A percentile compares a stretch with the other conserved stretches of the same genome.
Evolutionary conservation across 1,140 invertebrate species (phyloP).

Genomic region (Philopotamus ludificatus): DNA sequence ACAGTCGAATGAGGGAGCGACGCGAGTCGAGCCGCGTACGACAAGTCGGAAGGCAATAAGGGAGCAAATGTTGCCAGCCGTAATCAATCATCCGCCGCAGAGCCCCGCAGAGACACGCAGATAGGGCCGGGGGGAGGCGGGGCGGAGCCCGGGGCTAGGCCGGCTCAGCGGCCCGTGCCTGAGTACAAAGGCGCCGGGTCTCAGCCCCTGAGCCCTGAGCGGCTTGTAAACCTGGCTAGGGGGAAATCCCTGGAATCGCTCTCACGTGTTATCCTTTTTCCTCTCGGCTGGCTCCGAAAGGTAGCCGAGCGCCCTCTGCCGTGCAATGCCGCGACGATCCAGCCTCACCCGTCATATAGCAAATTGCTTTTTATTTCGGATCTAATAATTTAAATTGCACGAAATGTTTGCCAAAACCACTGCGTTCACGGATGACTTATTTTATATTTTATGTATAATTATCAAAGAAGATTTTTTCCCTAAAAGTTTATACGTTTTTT

Average conservation of each 20-base stretch:
- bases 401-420: too few relatives aligned
- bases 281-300: background rate
- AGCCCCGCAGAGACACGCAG: conserved; percentile 5
- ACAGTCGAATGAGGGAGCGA: too few relatives aligned
- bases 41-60: conserved; percentile 9
- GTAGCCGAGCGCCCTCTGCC: too few relatives aligned
- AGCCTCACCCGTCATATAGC: too few relatives aligned
- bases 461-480: too few relatives aligned
- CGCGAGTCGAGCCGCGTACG: too few relatives aligned
- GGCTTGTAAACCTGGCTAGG: conserved; percentile 22
- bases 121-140: conserved; percentile 9
- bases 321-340: too few relatives aligned
- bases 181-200: conserved; percentile 2
- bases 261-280: background rate
- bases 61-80: background rate
- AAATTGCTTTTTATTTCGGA: too few relatives aligned
- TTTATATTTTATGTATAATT: too few relatives aligned
- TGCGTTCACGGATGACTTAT: too few relatives aligned
- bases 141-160: background rate
- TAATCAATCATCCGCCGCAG: conserved; percentile 22
- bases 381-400: too few relatives aligned
- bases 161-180: background rate
- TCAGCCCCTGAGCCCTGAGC: background rate
- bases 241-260: conserved; percentile 5
- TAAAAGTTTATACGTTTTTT: too few relatives aligned